These are phyloP conservation scores for Rhagophthalmus giganteus DNA, from an alignment of 2,888 invertebrate genomes.

Conservation along the genomic window DNA sequence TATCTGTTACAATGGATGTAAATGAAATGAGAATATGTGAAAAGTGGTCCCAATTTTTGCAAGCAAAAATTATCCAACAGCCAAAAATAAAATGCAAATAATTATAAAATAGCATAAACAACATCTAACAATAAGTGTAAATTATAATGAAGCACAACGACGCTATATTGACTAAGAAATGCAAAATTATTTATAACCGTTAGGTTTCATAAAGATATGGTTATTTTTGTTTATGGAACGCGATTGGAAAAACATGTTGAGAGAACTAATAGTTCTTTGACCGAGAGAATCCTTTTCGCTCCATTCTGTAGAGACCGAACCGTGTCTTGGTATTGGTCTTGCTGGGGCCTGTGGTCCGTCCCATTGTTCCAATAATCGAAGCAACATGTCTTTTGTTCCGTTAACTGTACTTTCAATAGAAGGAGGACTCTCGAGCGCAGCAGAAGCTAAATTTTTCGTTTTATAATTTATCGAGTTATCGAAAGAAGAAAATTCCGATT, in stretches of 20 bases:
- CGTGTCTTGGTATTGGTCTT: slow-evolving; percentile 64
- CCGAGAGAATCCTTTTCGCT: slow-evolving; percentile 72
- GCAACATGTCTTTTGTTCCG: slow-evolving; percentile 74
- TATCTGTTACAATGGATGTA: neutral
- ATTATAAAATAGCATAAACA: slow-evolving; percentile 1
- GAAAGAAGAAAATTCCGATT: slow-evolving; percentile 36
- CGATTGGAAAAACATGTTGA: slow-evolving; percentile 77
- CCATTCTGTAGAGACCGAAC: slow-evolving; percentile 78
- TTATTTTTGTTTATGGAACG: slow-evolving; percentile 52
- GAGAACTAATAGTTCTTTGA: slow-evolving; percentile 77
- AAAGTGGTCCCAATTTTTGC: slow-evolving; percentile 11
- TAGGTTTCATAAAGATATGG: slow-evolving; percentile 46
- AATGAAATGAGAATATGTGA: slow-evolving; percentile 3
- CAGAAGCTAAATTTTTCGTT: slow-evolving; percentile 11
- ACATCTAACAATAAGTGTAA: neutral
- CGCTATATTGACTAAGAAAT: too few species aligned
- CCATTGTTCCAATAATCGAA: slow-evolving; percentile 77
- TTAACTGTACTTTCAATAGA: slow-evolving; percentile 58
- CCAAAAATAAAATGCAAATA: slow-evolving; percentile 26
- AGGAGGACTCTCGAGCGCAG: neutral
- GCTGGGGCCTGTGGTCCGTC: slow-evolving; percentile 62
- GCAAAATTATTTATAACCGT: slow-evolving; percentile 26
- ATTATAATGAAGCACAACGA: slow-evolving; percentile 5
- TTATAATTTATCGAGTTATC: slow-evolving; percentile 11
- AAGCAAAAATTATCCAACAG: slow-evolving; percentile 13